phyloP scores from a whole-genome alignment of 2,113 vertebrate species.

The Calidris pugnax region DNA sequence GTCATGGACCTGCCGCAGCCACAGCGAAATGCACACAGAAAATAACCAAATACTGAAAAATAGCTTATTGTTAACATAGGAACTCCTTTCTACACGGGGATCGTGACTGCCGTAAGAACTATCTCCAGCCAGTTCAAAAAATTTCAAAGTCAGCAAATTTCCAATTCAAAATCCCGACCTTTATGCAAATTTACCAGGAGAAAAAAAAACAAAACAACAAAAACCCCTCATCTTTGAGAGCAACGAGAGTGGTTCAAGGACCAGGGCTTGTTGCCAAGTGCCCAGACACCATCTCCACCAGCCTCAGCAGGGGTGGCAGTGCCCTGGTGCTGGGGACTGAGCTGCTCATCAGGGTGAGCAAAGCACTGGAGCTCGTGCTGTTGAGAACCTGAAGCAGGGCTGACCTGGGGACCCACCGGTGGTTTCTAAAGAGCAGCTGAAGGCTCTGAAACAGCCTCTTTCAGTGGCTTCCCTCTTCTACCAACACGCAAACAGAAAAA shows the following conservation, averaged over 20 bases:
- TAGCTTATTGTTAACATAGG: not conserved
- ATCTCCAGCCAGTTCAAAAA: not conserved
- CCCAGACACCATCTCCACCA: not conserved
- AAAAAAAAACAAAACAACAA: not conserved
- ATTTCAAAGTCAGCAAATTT: not conserved
- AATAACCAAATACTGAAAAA: not conserved
- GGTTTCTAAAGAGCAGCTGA: not conserved
- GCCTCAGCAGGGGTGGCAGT: fast-evolving
- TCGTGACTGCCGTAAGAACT: not conserved
- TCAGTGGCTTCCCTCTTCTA: not conserved
- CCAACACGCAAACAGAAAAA: not conserved
- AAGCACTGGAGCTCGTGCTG: fast-evolving
- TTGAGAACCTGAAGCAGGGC: not conserved
- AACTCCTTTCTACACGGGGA: not conserved
- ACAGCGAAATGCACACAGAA: not conserved
- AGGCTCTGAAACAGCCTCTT: not conserved
- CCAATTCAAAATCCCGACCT: not conserved
- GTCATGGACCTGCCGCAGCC: fast-evolving
- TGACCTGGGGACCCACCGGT: not conserved
- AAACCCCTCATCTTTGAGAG: not conserved
- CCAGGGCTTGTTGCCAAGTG: not conserved
- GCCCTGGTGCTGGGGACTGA: not conserved
- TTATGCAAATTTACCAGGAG: not conserved
- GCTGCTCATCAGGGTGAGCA: not conserved
- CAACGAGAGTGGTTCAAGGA: not conserved